Conservation (phyloP, 2,113 vertebrate genomes). For the Rhineura floridana region DNA sequence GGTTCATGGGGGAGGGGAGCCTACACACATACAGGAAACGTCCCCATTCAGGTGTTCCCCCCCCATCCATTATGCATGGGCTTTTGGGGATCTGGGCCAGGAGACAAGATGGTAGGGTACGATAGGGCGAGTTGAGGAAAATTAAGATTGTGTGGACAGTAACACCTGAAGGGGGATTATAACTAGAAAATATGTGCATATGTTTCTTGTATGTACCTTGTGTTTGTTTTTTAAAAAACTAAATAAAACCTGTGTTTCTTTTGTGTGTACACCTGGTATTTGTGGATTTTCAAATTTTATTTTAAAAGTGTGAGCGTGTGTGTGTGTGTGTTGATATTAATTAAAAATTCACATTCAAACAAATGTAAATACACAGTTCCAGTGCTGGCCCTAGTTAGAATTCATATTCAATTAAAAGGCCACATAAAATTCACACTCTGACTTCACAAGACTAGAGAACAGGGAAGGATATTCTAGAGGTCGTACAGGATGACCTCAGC, state of each 20-base stretch:
- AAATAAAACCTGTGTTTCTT: too few relatives aligned
- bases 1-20: too few relatives aligned
- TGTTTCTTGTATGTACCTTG: neutral
- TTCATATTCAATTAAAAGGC: neutral
- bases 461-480: neutral
- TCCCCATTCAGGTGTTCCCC: neutral
- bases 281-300: neutral
- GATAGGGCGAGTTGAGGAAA: neutral
- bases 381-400: neutral
- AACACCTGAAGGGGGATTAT: neutral
- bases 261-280: neutral
- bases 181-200: neutral
- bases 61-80: neutral
- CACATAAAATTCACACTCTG: conserved; percentile 5
- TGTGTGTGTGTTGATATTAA: neutral
- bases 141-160: neutral
- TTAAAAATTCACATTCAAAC: neutral
- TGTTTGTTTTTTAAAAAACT: neutral
- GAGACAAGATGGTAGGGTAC: too few relatives aligned
- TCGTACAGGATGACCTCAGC: neutral
- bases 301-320: neutral
- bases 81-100: neutral
- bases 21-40: neutral
- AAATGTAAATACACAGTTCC: neutral
- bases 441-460: neutral